Evolutionary conservation across 2,797 vertebrate species (phyloP), one percentile per base, ranked within the genome.

Genomic region (Channallabes apus): DNA sequence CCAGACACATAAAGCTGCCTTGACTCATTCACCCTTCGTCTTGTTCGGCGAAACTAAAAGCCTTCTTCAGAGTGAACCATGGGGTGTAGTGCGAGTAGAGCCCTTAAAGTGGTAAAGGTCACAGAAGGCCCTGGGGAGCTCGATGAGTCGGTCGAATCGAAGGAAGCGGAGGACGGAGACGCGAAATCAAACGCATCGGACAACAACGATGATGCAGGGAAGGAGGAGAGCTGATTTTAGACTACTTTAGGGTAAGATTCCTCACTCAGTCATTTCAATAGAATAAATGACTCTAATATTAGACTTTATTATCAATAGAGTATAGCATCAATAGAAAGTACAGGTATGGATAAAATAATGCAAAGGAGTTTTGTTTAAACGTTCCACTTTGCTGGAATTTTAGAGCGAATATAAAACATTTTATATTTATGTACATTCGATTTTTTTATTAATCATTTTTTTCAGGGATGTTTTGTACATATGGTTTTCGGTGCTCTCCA

Each of bases 11-110:
- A 51, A 27, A 18, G 8, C 22, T 59, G 7, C 38, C 7, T 58
- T 14, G 8, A 77, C 73, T 22, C 24, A 3, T 69, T 22, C 3
- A 3, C 2, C 29, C 11, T 54, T 27, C 46, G 17, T 15, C 24
- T 22, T 17, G 20, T 62, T 38, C 2, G 3, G 65, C 4, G 59
- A 77, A 12, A 64, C 6, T 29, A 15, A 46, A 24, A 4, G 17
- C 46, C 7, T 68, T 24, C 67, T 9, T 56, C 62, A 32, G 15
- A 35, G 65, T 22, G 20, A 27, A 69, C 51, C 46, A 82, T 82
- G 80, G 80, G 80, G 27, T 82, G 80, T 69, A 82, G 80, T 0
- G 46, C 64, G 4, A 82, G 80, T 69, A 82, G 18, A 69, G 18
- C 46, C 27, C 64, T 82, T 35, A 69, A 82, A 69, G 80, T 82